Evolutionary conservation across 1,140 invertebrate species (phyloP).

Genomic region (Saccostrea echinata): DNA sequence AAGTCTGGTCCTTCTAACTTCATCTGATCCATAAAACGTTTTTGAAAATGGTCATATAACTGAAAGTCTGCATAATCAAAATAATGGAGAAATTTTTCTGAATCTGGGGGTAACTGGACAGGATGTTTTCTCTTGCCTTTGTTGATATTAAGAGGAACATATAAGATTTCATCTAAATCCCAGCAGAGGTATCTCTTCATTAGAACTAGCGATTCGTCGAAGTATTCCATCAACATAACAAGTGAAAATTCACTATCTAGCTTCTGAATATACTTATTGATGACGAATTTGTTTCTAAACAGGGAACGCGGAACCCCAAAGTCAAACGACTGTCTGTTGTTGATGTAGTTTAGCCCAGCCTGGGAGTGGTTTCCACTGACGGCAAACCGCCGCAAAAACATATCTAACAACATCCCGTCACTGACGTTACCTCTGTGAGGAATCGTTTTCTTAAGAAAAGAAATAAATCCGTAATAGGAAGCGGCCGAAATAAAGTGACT

Average conservation of each 20-base stretch:
- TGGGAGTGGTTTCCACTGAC: constrained; percentile 40
- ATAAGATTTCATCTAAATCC: constrained; percentile 73
- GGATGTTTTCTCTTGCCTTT: constrained; percentile 48
- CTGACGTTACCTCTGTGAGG: neutral
- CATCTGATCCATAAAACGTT: constrained; percentile 59
- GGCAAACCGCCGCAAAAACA: constrained; percentile 47
- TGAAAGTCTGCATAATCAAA: constrained; percentile 67
- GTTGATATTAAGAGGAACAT: constrained; percentile 68
- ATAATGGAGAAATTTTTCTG: constrained; percentile 55
- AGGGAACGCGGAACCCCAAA: constrained; percentile 62
- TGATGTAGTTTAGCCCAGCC: constrained; percentile 53
- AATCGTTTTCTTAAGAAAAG: constrained; percentile 20
- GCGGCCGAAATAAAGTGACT: constrained; percentile 70
- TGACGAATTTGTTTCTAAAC: constrained; percentile 56
- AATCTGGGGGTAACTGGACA: constrained; percentile 55
- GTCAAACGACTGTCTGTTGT: constrained; percentile 71
- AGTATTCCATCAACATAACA: constrained; percentile 73
- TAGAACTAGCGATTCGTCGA: constrained; percentile 74
- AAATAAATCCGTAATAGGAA: constrained; percentile 64
- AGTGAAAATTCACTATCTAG: constrained; percentile 68
- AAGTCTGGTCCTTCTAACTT: constrained; percentile 61
- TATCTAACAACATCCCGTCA: neutral
- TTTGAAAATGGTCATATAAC: constrained; percentile 66
- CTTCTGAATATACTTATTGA: constrained; percentile 63
- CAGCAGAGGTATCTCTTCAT: constrained; percentile 72